phyloP scores from a whole-genome alignment of 2,113 vertebrate genomes.

The Dicentrarchus labrax region DNA sequence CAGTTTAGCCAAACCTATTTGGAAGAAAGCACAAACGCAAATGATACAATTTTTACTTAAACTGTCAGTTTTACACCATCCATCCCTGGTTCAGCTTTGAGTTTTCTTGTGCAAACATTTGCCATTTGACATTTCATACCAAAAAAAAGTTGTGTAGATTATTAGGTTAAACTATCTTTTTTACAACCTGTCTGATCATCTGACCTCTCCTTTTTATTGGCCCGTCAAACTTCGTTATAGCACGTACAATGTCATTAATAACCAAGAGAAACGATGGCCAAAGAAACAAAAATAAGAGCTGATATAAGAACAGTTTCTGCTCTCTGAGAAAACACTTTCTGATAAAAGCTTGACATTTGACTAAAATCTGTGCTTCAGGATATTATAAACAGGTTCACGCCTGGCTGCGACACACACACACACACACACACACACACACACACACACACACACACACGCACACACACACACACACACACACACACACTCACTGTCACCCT shows the following conservation, averaged over 20 bases:
- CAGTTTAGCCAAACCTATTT: background rate
- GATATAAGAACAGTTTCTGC: background rate
- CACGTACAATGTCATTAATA: background rate
- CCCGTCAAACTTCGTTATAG: background rate
- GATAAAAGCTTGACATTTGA: constrained; percentile 59
- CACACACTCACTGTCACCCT: constrained; percentile 50
- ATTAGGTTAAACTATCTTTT: background rate
- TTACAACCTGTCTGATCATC: background rate
- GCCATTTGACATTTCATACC: background rate
- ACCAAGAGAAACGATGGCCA: background rate
- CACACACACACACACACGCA: constrained; percentile 34
- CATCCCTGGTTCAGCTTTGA: background rate
- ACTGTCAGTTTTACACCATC: background rate
- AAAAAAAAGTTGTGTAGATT: background rate
- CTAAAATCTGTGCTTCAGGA: constrained; percentile 59
- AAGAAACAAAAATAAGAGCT: background rate
- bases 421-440: constrained; percentile 43
- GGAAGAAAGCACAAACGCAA: background rate
- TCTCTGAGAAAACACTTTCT: constrained; percentile 4
- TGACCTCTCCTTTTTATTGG: background rate
- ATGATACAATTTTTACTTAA: background rate
- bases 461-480: constrained; percentile 40
- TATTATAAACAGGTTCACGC: constrained; percentile 57
- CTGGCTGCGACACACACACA: constrained; percentile 43
- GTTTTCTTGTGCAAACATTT: background rate